These are phyloP conservation scores for mouse (Mus musculus) DNA, from an alignment of 2,113 vertebrate species.

Conservation along the genomic window DNA sequence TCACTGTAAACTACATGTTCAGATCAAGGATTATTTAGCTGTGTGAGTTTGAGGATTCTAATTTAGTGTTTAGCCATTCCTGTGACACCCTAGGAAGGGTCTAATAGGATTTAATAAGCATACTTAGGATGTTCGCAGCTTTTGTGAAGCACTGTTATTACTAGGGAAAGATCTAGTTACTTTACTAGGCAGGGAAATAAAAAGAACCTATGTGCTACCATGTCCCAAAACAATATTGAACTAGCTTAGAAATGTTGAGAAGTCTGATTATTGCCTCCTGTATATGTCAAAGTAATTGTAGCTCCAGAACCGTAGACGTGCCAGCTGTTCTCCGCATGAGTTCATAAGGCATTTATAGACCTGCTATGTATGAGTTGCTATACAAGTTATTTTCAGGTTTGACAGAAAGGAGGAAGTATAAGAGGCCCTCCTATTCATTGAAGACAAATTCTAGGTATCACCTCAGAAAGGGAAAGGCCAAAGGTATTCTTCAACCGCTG, in stretches of 20 bases:
- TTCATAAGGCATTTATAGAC: not conserved
- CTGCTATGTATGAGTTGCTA: not conserved
- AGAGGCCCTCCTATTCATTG: not conserved
- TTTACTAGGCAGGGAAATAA: not conserved
- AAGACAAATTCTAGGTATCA: not conserved
- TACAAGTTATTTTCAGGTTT: not conserved
- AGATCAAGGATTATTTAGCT: conserved; percentile 3
- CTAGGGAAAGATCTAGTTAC: conserved; percentile 3
- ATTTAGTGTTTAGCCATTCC: conserved; percentile 35
- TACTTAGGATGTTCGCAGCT: conserved; percentile 26
- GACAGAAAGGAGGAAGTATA: not conserved
- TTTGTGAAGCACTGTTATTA: not conserved
- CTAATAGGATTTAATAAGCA: conserved; percentile 22
- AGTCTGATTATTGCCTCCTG: not conserved
- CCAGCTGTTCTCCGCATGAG: not conserved
- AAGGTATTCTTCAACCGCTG: not conserved
- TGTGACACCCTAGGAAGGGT: not conserved
- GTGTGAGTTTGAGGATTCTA: not conserved
- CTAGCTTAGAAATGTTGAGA: conserved; percentile 8
- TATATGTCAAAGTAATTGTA: not conserved
- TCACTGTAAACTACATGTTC: conserved; percentile 26
- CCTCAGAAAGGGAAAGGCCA: conserved; percentile 1
- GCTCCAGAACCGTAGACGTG: conserved; percentile 1
- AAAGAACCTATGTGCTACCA: not conserved
- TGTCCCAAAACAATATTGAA: conserved; percentile 9